Percentiles rank a stretch among this genome's conserved stretches.
phyloP scores from a whole-genome alignment of 2,888 invertebrate genomes.

The Catonia carolina region DNA sequence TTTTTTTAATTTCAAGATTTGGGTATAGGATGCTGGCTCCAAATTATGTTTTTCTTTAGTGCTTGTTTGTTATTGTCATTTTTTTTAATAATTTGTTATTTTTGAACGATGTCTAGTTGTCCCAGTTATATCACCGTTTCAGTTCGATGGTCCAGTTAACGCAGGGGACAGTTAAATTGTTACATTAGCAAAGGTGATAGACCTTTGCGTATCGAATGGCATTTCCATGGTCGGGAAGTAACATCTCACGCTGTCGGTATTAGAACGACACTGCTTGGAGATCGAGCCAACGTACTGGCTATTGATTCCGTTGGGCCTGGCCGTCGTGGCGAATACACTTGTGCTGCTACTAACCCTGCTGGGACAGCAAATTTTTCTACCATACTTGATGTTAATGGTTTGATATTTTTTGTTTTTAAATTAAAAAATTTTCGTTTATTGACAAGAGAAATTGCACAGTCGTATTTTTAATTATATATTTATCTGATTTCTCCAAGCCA shows the following conservation, averaged over 20 bases:
- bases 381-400: constrained; percentile 65
- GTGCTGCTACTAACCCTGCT: constrained; percentile 50
- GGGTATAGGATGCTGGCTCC: too few relatives aligned
- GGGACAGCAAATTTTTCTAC: constrained; percentile 60
- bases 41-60: neutral
- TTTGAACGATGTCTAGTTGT: constrained; percentile 50
- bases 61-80: neutral
- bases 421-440: too few relatives aligned
- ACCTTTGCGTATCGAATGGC: constrained; percentile 69
- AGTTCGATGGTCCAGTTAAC: constrained; percentile 66
- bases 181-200: constrained; percentile 68
- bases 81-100: neutral
- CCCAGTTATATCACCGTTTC: constrained; percentile 63
- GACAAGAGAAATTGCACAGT: too few relatives aligned
- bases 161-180: constrained; percentile 53
- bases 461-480: too few relatives aligned
- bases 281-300: constrained; percentile 40
- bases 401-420: too few relatives aligned
- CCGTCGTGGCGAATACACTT: constrained; percentile 51
- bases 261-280: constrained; percentile 55
- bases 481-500: too few relatives aligned
- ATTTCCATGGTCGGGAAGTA: constrained; percentile 51
- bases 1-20: too few relatives aligned
- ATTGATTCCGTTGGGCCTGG: constrained; percentile 48
- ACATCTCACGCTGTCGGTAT: constrained; percentile 35